Base-by-base conservation (phyloP, 2,888 invertebrate species). In the Netelia virgata region DNA sequence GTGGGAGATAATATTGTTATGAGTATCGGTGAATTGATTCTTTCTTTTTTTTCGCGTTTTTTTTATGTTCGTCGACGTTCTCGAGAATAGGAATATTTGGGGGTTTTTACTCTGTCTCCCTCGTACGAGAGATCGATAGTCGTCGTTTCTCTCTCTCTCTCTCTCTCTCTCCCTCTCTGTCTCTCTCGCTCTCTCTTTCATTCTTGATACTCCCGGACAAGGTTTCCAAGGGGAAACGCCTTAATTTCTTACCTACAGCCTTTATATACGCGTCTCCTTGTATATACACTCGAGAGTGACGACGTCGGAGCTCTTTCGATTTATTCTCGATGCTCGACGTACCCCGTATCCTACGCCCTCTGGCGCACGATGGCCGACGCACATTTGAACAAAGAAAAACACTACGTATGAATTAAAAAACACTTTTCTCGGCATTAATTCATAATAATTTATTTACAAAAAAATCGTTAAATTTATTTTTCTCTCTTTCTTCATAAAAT, bases 51-150 rank as follows among this genome's bases (percentile, higher is more conserved):
- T n/a, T n/a, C n/a, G n/a, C n/a, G 55, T 11, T 18, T 75, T 64
- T n/a, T 41, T 8, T 47, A 3, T 23, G 23, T 3, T 23, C 3
- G 23, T 47, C 47, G 10, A 1, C 2, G 11, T 47, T 47, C 11
- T 68, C 75, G 70, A 59, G 79, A 63, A 47, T 16, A 18, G 75
- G 76, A 41, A 77, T 76, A 81, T 68, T 83, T 78, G 78, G 78
- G 6, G 69, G 23, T 69, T 78, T 81, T 75, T 69, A 57, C 73
- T 69, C 50, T 72, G 53, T 70, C 47, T 47, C 72, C 79, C 84
- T 72, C 81, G 80, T 84, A 74, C 77, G 78, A 79, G 69, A 79
- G 83, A 87, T 86, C 86, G 83, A 86, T 87, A 81, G 86, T 75
- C 81, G 80, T 82, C 20, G 41, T 73, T 64, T 43, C 41, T 61